phyloP scores from a whole-genome alignment of 2,113 vertebrate genomes.

The Spheniscus mendiculus region DNA sequence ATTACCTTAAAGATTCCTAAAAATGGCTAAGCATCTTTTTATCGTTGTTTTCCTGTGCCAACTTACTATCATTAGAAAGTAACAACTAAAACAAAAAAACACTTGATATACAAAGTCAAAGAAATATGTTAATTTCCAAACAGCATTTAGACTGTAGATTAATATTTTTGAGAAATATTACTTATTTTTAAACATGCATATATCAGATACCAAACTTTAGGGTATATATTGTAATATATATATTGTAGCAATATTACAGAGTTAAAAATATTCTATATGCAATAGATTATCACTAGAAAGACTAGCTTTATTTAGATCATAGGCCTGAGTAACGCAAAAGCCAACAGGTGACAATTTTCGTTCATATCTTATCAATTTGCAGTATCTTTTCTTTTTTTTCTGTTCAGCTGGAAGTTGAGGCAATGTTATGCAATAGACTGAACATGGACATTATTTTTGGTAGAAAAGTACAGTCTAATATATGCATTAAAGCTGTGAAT shows the following conservation, averaged over 20 bases:
- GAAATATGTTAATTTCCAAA: neutral
- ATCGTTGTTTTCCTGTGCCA: neutral
- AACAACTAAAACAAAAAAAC: neutral
- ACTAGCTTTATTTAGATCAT: neutral
- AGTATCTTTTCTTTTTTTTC: slow-evolving; percentile 15
- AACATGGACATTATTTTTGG: slow-evolving; percentile 29
- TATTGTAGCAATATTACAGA: neutral
- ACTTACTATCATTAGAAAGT: neutral
- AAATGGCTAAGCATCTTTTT: neutral
- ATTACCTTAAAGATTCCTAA: slow-evolving; percentile 5
- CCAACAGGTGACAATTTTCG: slow-evolving; percentile 2
- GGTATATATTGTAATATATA: too few species aligned
- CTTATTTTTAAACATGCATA: neutral
- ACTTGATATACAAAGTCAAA: neutral
- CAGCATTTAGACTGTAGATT: neutral
- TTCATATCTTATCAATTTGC: slow-evolving; percentile 27
- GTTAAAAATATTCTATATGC: neutral
- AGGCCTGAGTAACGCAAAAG: neutral
- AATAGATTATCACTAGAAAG: neutral
- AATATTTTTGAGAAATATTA: neutral
- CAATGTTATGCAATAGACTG: neutral
- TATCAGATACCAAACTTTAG: neutral
- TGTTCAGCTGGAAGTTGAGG: neutral
- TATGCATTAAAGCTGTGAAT: slow-evolving; percentile 48
- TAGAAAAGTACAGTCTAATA: slow-evolving; percentile 38